Percentiles rank a stretch among this genome's conserved stretches.
Evolutionary conservation across 2,888 invertebrate genomes (phyloP).

Genomic region (Torymus aiolomorphi): DNA sequence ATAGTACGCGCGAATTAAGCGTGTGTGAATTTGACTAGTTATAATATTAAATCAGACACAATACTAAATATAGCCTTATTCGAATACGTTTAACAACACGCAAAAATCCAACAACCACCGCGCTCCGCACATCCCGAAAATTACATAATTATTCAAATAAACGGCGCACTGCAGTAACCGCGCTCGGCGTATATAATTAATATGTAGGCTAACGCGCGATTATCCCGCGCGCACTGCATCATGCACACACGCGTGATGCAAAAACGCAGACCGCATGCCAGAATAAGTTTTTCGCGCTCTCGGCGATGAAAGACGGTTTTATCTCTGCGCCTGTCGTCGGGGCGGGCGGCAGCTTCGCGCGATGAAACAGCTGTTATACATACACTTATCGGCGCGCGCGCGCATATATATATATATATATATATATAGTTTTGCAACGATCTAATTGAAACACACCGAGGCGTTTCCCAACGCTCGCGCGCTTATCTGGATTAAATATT

Average conservation of each 20-base stretch:
- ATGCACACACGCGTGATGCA: background rate
- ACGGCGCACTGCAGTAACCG: background rate
- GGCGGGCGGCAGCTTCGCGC: background rate
- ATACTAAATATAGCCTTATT: too few relatives aligned
- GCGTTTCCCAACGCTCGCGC: too few relatives aligned
- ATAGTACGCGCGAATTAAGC: too few relatives aligned
- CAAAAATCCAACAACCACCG: too few relatives aligned
- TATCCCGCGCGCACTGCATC: background rate
- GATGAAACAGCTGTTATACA: conserved; percentile 31
- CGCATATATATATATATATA: background rate
- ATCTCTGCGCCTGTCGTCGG: background rate
- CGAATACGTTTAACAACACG: too few relatives aligned
- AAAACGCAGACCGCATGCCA: conserved; percentile 2
- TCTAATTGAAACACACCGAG: conserved; percentile 7
- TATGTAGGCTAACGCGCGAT: background rate
- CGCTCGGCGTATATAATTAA: background rate
- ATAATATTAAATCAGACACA: too few relatives aligned
- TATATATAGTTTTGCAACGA: too few relatives aligned
- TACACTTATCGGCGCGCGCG: background rate
- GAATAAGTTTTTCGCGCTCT: background rate
- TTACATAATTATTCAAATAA: too few relatives aligned
- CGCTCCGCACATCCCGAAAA: too few relatives aligned
- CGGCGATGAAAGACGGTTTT: conserved; percentile 40
- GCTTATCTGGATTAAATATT: too few relatives aligned
- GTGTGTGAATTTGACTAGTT: too few relatives aligned